Conservation (phyloP, 2,113 vertebrate species). For the Empidonax alnorum region DNA sequence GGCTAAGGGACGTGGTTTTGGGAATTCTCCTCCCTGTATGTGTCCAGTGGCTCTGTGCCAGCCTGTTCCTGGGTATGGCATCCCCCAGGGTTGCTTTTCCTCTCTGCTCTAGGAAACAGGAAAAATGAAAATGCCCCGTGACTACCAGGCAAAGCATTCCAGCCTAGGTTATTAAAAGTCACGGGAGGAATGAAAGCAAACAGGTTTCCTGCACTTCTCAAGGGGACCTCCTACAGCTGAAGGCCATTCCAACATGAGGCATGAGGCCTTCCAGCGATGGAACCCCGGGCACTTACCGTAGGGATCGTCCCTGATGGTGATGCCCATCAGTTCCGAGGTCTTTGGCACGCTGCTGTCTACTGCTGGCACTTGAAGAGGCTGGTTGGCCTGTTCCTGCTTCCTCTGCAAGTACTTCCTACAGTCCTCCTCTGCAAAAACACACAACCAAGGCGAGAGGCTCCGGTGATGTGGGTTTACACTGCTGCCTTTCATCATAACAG, state of each 20-base stretch:
- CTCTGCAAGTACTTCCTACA: conserved; percentile 82
- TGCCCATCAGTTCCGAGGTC: conserved; percentile 70
- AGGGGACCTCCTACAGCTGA: not conserved
- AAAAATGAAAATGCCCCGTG: not conserved
- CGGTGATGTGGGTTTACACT: not conserved
- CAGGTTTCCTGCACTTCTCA: not conserved
- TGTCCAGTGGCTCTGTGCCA: not conserved
- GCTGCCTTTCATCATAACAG: not conserved
- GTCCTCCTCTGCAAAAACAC: conserved; percentile 79
- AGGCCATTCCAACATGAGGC: accelerated
- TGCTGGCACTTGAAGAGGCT: conserved; percentile 86
- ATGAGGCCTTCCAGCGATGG: not conserved
- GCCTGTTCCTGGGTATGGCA: not conserved
- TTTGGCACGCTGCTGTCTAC: conserved; percentile 87
- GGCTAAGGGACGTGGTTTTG: not conserved
- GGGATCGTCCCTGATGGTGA: conserved; percentile 87
- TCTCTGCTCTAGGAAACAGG: not conserved
- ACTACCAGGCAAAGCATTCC: not conserved
- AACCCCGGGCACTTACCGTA: conserved; percentile 60
- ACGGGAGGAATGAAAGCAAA: not conserved
- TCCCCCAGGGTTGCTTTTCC: not conserved
- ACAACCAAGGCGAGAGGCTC: not conserved
- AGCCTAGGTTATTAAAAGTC: not conserved
- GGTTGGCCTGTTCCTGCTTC: conserved; percentile 62
- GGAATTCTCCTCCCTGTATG: not conserved